A percentile compares a stretch with the other conserved stretches of the same genome.
phyloP scores from a whole-genome alignment of 2,113 vertebrate genomes.

The Platysternon megacephalum region DNA sequence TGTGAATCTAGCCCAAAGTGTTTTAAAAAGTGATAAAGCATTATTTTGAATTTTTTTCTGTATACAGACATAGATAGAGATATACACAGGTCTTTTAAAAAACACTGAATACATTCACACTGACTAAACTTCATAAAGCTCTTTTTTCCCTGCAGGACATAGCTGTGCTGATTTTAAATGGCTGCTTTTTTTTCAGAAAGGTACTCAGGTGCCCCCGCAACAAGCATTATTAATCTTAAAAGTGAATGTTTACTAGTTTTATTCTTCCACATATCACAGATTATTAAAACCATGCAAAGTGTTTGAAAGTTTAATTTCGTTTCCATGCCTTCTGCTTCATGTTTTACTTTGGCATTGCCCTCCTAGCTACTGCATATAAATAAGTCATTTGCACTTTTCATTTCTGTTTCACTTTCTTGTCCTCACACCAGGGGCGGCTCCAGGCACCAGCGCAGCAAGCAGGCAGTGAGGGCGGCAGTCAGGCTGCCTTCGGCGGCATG shows the following conservation, averaged over 20 bases:
- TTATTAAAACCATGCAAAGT: not conserved
- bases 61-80: not conserved
- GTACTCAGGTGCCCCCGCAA: conserved; percentile 24
- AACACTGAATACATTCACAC: not conserved
- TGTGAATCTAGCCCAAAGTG: not conserved
- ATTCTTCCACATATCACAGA: not conserved
- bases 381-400: not conserved
- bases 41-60: not conserved
- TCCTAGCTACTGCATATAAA: not conserved
- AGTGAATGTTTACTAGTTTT: not conserved
- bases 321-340: not conserved
- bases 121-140: not conserved
- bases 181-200: not conserved
- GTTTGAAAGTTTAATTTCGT: conserved; percentile 28
- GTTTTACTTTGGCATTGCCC: not conserved
- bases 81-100: not conserved
- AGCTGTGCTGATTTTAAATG: conserved; percentile 6
- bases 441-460: no score
- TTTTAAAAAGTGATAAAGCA: not conserved
- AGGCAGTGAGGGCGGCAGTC: no score
- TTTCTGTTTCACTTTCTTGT: not conserved
- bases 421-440: no score
- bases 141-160: not conserved
- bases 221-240: not conserved
- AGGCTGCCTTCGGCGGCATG: no score